Percentiles rank a stretch among this genome's conserved stretches.
phyloP scores from a whole-genome alignment of 2,797 vertebrate species.

The Anas acuta region DNA sequence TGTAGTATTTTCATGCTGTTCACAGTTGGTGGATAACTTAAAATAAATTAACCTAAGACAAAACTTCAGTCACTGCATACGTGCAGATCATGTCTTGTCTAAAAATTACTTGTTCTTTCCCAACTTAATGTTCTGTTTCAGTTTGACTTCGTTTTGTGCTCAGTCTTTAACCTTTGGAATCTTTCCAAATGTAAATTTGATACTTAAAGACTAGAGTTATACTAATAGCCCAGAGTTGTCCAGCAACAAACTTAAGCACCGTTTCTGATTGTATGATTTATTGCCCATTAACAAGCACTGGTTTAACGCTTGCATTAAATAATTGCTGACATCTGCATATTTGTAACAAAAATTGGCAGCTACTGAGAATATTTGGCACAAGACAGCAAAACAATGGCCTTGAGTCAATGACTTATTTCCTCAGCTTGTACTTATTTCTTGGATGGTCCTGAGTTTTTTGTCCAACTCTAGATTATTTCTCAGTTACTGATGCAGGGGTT shows the following conservation, averaged over 20 bases:
- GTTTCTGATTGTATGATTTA: background rate
- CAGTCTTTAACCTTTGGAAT: conserved; percentile 7
- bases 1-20: background rate
- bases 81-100: conserved; percentile 17
- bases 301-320: background rate
- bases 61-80: background rate
- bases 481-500: background rate
- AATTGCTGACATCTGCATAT: conserved; percentile 20
- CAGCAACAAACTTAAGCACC: background rate
- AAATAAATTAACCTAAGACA: background rate
- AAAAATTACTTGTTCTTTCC: background rate
- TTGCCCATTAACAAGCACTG: background rate
- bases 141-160: background rate
- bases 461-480: background rate
- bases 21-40: background rate
- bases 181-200: background rate
- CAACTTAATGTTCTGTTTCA: background rate
- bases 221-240: background rate
- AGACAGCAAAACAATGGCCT: background rate
- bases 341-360: conserved; percentile 14
- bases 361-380: background rate
- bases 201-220: background rate
- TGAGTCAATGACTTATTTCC: conserved; percentile 4
- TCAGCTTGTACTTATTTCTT: background rate
- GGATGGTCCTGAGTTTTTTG: background rate